These are phyloP conservation scores for Sinella curviseta DNA, from an alignment of 1,140 invertebrate species.

Conservation along the genomic window DNA sequence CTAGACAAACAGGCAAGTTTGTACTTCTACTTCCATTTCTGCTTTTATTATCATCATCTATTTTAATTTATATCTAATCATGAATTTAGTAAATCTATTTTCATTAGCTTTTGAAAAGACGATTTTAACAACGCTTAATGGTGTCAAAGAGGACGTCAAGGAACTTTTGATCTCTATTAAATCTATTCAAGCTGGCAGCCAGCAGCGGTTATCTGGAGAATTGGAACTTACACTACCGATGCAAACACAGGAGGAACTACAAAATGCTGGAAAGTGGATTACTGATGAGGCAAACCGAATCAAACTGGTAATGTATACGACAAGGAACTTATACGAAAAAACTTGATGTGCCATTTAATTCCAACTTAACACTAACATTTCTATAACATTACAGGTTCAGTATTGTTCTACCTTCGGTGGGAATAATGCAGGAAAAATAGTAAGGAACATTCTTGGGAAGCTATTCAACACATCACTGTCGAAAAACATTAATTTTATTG, in stretches of 20 bases:
- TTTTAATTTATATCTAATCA: no score
- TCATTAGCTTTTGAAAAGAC: no score
- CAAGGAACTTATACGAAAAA: neutral
- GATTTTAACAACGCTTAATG: no score
- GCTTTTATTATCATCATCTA: no score
- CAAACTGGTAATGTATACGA: neutral
- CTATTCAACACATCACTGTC: neutral
- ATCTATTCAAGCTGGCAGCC: neutral
- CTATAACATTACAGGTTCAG: neutral
- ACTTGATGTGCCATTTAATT: neutral
- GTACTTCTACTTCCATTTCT: no score
- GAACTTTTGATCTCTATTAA: neutral
- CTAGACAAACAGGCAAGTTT: no score
- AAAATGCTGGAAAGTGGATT: neutral
- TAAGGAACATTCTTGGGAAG: neutral
- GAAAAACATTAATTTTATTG: neutral
- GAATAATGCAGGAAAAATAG: neutral
- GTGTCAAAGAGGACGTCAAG: neutral
- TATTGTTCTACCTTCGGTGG: neutral
- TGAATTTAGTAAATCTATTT: no score
- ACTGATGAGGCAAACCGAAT: neutral
- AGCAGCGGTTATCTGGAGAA: neutral
- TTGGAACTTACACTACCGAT: neutral
- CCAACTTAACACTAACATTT: neutral
- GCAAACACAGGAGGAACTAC: neutral